Base-by-base conservation (phyloP, 2,888 invertebrate species). In the Euclidia mi region DNA sequence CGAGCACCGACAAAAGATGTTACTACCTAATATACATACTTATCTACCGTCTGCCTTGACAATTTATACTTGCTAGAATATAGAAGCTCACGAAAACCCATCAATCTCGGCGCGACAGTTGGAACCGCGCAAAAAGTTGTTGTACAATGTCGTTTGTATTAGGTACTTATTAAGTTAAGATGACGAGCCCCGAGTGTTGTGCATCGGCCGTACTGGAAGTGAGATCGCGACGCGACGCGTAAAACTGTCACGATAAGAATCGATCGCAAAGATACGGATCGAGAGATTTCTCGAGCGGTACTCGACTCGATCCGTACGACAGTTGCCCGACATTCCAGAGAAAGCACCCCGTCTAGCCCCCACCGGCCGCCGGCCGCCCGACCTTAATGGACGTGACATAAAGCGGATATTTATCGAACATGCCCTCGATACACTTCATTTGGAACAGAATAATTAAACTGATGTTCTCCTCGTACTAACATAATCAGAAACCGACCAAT, bases 241-340 rank as follows among this genome's bases (percentile, higher is more conserved):
- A 90, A 91, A 92, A 89, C 89, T 92, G 91, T 89, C 92, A 75
- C 77, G 92, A 92, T 93, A 90, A 87, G 85, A 83, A 91, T 92
- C 92, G 80, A 87, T 87, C 79, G 84, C 81, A 51, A 69, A 85
- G 92, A 92, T 91, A 88, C 80, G 72, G 78, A 91, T 92, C 90
- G 81, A 77, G 74, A 25, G 20, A 25, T 81, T 84, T 61, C 58
- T 84, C 82, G 78, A 82, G 85, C 83, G 82, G 69, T 73, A 66
- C 78, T 74, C 78, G 71, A 77, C 71, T 76, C 79, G 76, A 79
- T 73, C 74, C 79, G 74, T 67, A 77, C 79, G 86, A 85, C 89
- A 85, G 82, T 83, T 83, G 85, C 78, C 60, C 60, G 63, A 86
- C 83, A 88, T 88, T 85, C 85, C 84, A 83, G 80, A 82, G 85